Evolutionary conservation across 1,140 invertebrate species (phyloP).

Genomic region (Maniola jurtina): DNA sequence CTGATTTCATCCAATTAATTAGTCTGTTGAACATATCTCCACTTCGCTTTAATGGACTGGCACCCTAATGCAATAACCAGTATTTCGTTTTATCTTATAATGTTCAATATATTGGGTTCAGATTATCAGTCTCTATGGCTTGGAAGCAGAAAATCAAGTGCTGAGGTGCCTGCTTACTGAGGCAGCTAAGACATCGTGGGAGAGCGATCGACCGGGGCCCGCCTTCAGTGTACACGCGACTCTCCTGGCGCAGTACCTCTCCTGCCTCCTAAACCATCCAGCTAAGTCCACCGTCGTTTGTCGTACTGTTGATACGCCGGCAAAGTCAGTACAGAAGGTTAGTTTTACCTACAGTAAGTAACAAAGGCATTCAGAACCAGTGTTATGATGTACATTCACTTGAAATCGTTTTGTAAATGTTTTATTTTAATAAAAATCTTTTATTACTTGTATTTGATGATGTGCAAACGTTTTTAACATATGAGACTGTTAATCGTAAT

Average conservation of each 20-base stretch:
- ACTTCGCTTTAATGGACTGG: no score
- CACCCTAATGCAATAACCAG: neutral
- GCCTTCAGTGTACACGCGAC: constrained; percentile 60
- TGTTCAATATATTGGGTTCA: constrained; percentile 34
- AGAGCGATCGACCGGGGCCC: constrained; percentile 55
- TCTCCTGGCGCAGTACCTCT: constrained; percentile 61
- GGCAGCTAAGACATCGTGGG: constrained; percentile 64
- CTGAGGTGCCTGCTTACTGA: constrained; percentile 68
- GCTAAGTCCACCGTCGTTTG: constrained; percentile 72
- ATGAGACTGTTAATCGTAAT: no score
- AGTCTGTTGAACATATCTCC: no score
- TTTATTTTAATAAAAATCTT: no score
- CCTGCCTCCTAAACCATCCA: constrained; percentile 65
- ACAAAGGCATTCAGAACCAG: no score
- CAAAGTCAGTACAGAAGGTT: constrained; percentile 67
- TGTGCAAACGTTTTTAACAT: no score
- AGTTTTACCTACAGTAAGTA: constrained; percentile 13
- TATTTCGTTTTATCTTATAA: constrained; percentile 20
- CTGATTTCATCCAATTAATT: no score
- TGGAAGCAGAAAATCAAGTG: constrained; percentile 74
- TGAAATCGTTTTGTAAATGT: no score
- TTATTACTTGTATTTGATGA: no score
- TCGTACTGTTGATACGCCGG: constrained; percentile 63
- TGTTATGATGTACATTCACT: no score
- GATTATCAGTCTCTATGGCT: constrained; percentile 68